Base-by-base conservation (phyloP, 2,797 vertebrate species). In the Mus spretus region DNA sequence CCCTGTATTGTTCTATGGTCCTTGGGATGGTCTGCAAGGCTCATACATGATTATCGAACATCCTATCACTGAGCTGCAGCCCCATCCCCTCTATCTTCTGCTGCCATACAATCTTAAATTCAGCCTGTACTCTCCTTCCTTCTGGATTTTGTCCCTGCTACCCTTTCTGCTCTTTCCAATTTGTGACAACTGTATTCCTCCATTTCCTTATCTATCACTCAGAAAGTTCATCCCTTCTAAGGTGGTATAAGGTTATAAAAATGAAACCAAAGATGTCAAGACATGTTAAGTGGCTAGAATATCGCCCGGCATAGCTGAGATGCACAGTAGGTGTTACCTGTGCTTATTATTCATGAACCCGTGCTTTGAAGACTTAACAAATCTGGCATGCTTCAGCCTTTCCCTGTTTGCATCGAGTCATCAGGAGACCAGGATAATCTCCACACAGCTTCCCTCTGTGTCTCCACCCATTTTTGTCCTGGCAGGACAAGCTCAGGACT, bases 311-410 rank as follows among this genome's bases (percentile, higher is more conserved):
- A 55, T 22, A 6, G 10, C 8, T 77, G 81, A 61, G 55, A 59
- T 6, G 34, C 67, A 82, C 55, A 22, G 0, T 81, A 13, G 0
- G 14, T 2, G 55, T 40, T 47, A n/a, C 63, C 20, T 19, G 3
- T 11, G 37, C 3, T 50, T 67, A 7, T 11, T n/a, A 31, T 57
- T 78, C 31, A n/a, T 10, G 37, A 59, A 82, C 20, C 20, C 47
- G 9, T 4, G 37, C 63, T 93, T 77, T 67, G 87, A 95, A 95
- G 82, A 50, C 74, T n/a, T 82, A 89, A 61, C 24, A 5, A 31
- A 47, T 80, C 37, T 11, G 6, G 19, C 26, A 44, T 4, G 37
- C 65, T 74, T 85, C n/a, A 67, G 13, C 40, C 81, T n/a, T 59
- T 59, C 55, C 81, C 57, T 87, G 81, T 82, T 37, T 26, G 20